These are phyloP conservation scores for Prionace glauca DNA, from an alignment of 2,797 vertebrate species.

Conservation along the genomic window DNA sequence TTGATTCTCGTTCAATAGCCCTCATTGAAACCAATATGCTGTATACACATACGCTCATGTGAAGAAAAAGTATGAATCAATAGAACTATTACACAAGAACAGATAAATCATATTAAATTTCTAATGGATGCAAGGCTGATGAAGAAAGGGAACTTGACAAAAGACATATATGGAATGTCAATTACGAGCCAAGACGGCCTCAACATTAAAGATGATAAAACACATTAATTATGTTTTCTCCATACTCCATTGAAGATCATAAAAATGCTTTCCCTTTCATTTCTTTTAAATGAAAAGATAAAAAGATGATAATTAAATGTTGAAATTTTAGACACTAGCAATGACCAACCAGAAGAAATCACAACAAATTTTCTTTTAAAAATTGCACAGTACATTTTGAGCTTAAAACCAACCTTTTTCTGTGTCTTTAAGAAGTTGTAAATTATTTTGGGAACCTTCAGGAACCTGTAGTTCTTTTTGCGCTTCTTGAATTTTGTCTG, in stretches of 20 bases:
- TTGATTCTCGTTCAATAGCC: background rate
- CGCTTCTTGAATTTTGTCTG: conserved; percentile 99
- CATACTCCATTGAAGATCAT: background rate
- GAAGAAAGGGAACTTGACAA: background rate
- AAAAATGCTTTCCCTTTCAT: background rate
- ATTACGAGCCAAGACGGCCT: background rate
- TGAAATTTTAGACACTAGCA: background rate
- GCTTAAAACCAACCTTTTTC: conserved; percentile 74
- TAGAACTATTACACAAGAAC: background rate
- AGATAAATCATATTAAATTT: background rate
- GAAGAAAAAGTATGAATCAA: background rate
- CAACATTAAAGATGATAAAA: background rate
- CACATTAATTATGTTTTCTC: background rate
- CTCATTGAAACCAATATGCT: background rate
- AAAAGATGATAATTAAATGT: background rate
- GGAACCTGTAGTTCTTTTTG: conserved; percentile 93
- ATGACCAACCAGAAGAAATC: background rate
- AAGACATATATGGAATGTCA: background rate
- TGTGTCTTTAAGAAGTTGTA: conserved; percentile 75
- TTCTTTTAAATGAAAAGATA: background rate
- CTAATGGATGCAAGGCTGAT: background rate
- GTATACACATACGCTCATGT: background rate
- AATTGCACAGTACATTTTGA: background rate
- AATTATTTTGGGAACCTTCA: background rate
- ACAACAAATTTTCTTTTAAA: background rate